Conservation (phyloP, 2,888 invertebrate species). For the Lordiphosa fenestrarum region DNA sequence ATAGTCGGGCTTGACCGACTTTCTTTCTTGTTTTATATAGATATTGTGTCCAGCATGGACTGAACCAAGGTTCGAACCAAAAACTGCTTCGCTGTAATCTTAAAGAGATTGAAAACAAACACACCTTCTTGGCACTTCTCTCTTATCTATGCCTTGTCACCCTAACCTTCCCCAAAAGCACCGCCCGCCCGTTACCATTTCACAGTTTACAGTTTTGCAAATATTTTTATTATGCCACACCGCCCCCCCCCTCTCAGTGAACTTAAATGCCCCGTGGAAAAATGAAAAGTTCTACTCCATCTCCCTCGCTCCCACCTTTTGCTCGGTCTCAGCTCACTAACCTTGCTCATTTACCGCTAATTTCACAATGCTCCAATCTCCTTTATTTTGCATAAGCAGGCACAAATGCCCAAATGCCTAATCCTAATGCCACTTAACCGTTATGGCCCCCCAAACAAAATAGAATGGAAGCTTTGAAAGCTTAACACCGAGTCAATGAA, state of each 20-base stretch:
- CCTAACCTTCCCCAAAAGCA: background rate
- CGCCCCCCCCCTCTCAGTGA: constrained; percentile 34
- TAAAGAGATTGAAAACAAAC: too few species aligned
- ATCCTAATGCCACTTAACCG: constrained; percentile 63
- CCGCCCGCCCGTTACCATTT: constrained; percentile 34
- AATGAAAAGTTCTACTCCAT: constrained; percentile 22
- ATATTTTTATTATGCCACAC: constrained; percentile 22
- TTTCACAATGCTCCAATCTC: constrained; percentile 58
- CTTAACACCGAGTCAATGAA: constrained; percentile 58
- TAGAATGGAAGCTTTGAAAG: constrained; percentile 34
- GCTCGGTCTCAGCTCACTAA: constrained; percentile 53
- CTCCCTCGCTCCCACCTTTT: background rate
- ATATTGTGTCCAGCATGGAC: too few species aligned
- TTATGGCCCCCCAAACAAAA: constrained; percentile 41
- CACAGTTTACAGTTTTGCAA: constrained; percentile 58
- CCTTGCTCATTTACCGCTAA: constrained; percentile 70
- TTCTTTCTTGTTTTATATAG: too few species aligned
- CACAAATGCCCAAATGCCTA: constrained; percentile 8
- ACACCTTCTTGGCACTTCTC: background rate
- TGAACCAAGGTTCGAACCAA: too few species aligned
- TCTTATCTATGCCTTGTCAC: background rate
- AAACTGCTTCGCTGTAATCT: too few species aligned
- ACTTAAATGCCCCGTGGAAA: constrained; percentile 46
- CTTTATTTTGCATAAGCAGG: constrained; percentile 45
- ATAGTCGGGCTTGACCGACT: too few species aligned